Base-by-base conservation (phyloP, 2,797 vertebrate species). In the Anomalospiza imberbis region DNA sequence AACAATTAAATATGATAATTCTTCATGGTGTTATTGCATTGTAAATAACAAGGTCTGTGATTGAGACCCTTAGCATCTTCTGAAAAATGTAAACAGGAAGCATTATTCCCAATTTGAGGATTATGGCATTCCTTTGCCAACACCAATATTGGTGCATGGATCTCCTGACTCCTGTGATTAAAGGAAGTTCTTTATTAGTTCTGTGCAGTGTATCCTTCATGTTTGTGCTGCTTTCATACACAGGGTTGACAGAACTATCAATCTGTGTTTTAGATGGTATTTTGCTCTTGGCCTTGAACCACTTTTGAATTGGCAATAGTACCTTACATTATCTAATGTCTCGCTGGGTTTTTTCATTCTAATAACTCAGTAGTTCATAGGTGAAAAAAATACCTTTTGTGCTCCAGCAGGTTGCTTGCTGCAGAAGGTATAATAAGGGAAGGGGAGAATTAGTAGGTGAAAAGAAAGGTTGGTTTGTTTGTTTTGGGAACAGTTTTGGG, bases 31-130 rank as follows among this genome's bases (percentile, higher is more conserved):
- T 88, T 94, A 88, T n/a, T 88, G 83, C 63, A 13, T 90, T 97
- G 45, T 89, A 91, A 90, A 90, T 90, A 91, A 79, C 2, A 8
- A 94, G 89, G 79, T 85, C 77, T 7, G 2, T 10, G 17, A 44
- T n/a, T 61, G 76, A 94, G 85, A 91, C 70, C 82, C 66, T 73
- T 77, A 77, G 63, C 73, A 85, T 94, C 55, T 50, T 93, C 76
- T 79, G 76, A 93, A 95, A 93, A 88, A 90, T 70, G 42, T 74
- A 76, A 94, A 81, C 83, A 95, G 88, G 91, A 95, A 97, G 61
- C 58, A 89, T 93, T 95, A 91, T 96, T 96, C 90, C 88, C 93
- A 62, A 38, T 79, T 91, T 67, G 83, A 65, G 67, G 45, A 82
- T 94, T 91, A 73, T 75, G 58, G 66, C 78, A 58, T 90, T 92